phyloP scores from a whole-genome alignment of 2,797 vertebrate species.

The Lithobates pipiens region DNA sequence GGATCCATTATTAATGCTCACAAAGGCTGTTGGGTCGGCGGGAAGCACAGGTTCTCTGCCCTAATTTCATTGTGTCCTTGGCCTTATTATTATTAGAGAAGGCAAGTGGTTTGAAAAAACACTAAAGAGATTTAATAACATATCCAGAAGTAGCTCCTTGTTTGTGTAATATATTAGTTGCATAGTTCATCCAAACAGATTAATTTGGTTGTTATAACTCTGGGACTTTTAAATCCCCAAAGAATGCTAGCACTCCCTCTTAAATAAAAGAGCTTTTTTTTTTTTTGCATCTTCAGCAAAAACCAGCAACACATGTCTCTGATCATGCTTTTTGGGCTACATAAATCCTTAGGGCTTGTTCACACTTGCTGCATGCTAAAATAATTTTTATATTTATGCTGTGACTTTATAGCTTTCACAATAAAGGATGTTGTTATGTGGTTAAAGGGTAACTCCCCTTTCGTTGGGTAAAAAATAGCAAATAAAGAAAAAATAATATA shows the following conservation, averaged over 20 bases:
- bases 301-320: too few species aligned
- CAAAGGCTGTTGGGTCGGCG: constrained; percentile 12
- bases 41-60: constrained; percentile 5
- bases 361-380: too few species aligned
- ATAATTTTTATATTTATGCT: too few species aligned
- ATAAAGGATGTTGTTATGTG: too few species aligned
- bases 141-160: not conserved
- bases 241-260: too few species aligned
- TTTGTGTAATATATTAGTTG: not conserved
- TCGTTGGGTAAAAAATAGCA: too few species aligned
- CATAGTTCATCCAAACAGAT: not conserved
- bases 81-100: constrained; percentile 43
- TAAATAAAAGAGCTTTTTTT: not conserved
- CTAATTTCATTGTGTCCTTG: constrained; percentile 32
- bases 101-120: constrained; percentile 3
- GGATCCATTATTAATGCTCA: constrained; percentile 46
- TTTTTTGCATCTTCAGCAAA: not conserved
- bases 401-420: too few species aligned
- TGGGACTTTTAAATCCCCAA: not conserved
- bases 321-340: too few species aligned
- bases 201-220: not conserved
- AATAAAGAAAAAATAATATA: too few species aligned
- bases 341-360: too few species aligned
- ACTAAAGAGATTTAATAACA: not conserved
- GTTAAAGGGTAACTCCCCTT: too few species aligned